Conservation (phyloP, 2,113 vertebrate genomes). For the Oenanthe oenanthe region DNA sequence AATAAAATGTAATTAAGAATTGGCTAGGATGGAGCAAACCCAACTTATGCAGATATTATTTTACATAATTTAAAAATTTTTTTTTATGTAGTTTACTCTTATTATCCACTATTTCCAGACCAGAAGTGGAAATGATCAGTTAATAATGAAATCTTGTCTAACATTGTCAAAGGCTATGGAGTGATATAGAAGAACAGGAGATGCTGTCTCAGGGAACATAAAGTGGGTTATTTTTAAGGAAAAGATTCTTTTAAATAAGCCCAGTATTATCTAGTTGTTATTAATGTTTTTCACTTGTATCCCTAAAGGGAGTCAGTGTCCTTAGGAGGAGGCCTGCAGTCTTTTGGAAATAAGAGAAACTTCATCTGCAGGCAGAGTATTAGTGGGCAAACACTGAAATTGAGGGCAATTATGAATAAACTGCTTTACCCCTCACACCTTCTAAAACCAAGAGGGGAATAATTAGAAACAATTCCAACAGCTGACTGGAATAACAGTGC, state of each 20-base stretch:
- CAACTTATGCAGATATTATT: not conserved
- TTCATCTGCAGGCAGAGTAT: not conserved
- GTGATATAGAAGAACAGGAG: not conserved
- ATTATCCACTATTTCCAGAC: not conserved
- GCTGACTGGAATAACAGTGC: not conserved
- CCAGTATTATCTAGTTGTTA: not conserved
- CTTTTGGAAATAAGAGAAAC: not conserved
- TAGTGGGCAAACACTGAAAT: not conserved
- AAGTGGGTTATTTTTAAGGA: not conserved
- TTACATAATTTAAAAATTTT: not conserved
- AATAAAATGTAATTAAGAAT: not conserved
- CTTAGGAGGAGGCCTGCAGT: not conserved
- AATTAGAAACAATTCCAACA: not conserved
- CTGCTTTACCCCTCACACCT: not conserved
- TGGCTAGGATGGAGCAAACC: not conserved
- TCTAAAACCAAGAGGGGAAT: not conserved
- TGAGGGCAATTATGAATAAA: not conserved
- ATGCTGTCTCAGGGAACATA: accelerated
- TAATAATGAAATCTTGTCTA: not conserved
- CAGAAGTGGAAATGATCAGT: not conserved
- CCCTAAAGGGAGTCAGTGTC: not conserved
- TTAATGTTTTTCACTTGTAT: not conserved
- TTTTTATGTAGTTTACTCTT: not conserved
- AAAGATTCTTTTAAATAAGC: not conserved
- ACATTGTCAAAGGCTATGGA: not conserved